phyloP scores from a whole-genome alignment of 2,113 vertebrate genomes.

The Columbina picui region DNA sequence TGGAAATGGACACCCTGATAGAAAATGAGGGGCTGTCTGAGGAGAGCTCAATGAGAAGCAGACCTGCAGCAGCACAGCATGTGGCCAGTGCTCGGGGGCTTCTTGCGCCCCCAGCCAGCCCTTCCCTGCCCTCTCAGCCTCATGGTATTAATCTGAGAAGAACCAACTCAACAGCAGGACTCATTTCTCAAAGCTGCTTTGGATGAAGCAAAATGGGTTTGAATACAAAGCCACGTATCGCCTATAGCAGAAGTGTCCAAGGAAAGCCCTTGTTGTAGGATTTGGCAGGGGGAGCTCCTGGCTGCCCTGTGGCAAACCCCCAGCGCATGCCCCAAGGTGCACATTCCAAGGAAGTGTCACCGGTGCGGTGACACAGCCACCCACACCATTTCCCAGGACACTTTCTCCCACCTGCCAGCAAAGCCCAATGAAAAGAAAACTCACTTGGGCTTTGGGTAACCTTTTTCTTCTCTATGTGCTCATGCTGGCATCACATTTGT shows the following conservation, averaged over 20 bases:
- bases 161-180: neutral
- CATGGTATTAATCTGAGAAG: neutral
- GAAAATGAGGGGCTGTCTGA: neutral
- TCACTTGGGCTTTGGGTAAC: neutral
- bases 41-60: neutral
- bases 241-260: neutral
- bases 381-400: neutral
- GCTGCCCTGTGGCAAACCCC: neutral
- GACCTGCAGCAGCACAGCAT: neutral
- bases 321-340: accelerated
- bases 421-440: neutral
- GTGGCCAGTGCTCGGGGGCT: neutral
- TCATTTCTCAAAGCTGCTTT: neutral
- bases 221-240: neutral
- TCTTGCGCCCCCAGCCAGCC: neutral
- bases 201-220: neutral
- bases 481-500: neutral
- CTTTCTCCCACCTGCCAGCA: neutral
- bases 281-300: neutral
- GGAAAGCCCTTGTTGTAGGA: neutral
- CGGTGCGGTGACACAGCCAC: neutral
- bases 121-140: neutral
- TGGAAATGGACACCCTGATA: neutral
- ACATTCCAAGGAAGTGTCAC: neutral
- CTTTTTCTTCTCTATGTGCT: neutral